Conservation (phyloP, 2,113 vertebrate genomes). For the Myxocyprinus asiaticus region DNA sequence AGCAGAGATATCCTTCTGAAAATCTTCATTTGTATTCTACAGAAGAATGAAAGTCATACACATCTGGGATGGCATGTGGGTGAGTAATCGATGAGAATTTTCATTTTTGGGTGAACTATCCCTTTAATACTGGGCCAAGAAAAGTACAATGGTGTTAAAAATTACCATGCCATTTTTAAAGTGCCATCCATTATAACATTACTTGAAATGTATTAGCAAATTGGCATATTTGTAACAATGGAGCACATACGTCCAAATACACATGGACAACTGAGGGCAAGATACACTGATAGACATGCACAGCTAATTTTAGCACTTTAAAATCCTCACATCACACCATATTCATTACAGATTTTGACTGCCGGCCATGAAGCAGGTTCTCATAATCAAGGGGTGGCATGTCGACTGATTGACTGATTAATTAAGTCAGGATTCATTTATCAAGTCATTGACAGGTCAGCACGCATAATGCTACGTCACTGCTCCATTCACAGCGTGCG, state of each 20-base stretch:
- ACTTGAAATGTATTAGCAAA: background rate
- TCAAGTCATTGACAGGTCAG: background rate
- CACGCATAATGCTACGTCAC: conserved; percentile 30
- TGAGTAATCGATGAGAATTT: too few relatives aligned
- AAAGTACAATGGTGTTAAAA: too few relatives aligned
- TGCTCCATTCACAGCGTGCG: conserved; percentile 22
- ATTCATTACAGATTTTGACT: background rate
- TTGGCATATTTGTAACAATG: background rate
- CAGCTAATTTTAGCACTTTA: background rate
- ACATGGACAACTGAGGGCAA: background rate
- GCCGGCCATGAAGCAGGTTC: background rate
- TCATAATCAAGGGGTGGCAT: too few relatives aligned
- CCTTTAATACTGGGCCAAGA: too few relatives aligned
- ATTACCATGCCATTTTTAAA: too few relatives aligned
- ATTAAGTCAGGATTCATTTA: background rate
- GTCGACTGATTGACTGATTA: background rate
- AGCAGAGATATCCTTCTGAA: too few relatives aligned
- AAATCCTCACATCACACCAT: background rate
- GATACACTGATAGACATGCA: background rate
- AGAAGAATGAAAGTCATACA: too few relatives aligned
- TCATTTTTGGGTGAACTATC: too few relatives aligned
- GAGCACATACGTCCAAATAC: background rate
- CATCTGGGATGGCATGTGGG: too few relatives aligned
- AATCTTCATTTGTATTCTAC: too few relatives aligned
- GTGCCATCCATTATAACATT: too few relatives aligned